Evolutionary conservation across 2,888 invertebrate species (phyloP), one percentile per base, ranked within the genome.

Genomic region (Ormyrus nitidulus): DNA sequence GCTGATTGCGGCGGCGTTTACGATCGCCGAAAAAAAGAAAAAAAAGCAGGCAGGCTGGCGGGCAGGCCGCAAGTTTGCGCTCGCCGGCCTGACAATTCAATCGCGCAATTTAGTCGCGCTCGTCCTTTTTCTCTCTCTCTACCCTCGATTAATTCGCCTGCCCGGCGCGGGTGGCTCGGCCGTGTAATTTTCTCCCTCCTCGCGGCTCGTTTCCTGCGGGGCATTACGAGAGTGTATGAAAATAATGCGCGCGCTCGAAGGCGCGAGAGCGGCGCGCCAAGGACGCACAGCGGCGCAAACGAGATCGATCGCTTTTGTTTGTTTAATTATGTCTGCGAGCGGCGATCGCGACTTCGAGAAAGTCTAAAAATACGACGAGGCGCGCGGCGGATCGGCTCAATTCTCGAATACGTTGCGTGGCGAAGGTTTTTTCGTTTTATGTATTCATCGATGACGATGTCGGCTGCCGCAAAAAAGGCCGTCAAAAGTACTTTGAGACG

Each of bases 51-150:
- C 19, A 1, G 19, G 19, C 19, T 0, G 19, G 19, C 19, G 19
- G 19, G 19, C 19, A 19, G 19, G 19, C 19, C 19, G 19, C 19
- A 19, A 19, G 19, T 64, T 62, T 54, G 53, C 51, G 34, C 34
- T 9, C 10, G 56, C 51, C 34, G 10, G 19, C 19, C 62, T 58
- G 74, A 74, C 65, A 49, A 74, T 74, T 74, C 66, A 74, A 74
- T 74, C 74, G 74, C 61, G 34, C 19, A 19, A 19, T 19, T 19
- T 19, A 19, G 19, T 19, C 19, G 51, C 11, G 5, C 44, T 8
- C 71, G 48, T n/a, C 34, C 48, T 54, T 19, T 19, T 19, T 19
- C 19, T 19, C 19, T 19, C 19, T 19, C 19, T 19, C 19, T 19
- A 19, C 66, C 34, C 53, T 53, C 53, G 66, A 66, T 66, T 66